A percentile compares a stretch with the other conserved stretches of the same genome.
Conservation (phyloP, 2,113 vertebrate genomes). For the Willisornis vidua region DNA sequence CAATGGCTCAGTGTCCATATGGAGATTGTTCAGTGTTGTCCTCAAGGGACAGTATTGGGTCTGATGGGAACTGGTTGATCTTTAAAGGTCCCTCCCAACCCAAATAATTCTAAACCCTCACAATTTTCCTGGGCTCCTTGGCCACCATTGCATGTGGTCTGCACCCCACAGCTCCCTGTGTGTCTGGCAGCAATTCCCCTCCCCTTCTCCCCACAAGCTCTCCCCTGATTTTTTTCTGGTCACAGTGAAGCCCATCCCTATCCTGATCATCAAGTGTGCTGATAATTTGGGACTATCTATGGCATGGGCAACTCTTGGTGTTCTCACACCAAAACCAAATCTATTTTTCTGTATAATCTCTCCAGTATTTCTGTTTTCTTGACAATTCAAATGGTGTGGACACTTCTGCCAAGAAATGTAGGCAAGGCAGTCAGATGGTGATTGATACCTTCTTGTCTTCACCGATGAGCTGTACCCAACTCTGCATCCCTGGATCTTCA, state of each 20-base stretch:
- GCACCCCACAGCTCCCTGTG: accelerated
- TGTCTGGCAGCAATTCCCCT: background rate
- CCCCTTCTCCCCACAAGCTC: background rate
- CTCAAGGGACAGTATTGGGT: background rate
- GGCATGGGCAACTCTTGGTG: background rate
- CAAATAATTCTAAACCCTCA: background rate
- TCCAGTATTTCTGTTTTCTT: background rate
- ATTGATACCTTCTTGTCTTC: background rate
- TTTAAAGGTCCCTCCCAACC: background rate
- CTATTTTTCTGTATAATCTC: background rate
- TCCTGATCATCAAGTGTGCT: background rate
- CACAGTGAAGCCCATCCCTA: background rate
- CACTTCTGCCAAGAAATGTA: background rate
- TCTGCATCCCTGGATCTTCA: background rate
- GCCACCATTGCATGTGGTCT: accelerated
- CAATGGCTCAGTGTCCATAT: background rate
- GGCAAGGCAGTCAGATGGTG: background rate
- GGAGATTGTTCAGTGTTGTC: background rate
- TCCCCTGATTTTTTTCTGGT: background rate
- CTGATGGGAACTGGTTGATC: background rate
- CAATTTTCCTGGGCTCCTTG: background rate
- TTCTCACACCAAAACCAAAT: background rate
- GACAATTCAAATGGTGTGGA: background rate
- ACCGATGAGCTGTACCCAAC: background rate
- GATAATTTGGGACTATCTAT: background rate